These are phyloP conservation scores for Tyria jacobaeae DNA, from an alignment of 2,888 invertebrate genomes.

Conservation along the genomic window DNA sequence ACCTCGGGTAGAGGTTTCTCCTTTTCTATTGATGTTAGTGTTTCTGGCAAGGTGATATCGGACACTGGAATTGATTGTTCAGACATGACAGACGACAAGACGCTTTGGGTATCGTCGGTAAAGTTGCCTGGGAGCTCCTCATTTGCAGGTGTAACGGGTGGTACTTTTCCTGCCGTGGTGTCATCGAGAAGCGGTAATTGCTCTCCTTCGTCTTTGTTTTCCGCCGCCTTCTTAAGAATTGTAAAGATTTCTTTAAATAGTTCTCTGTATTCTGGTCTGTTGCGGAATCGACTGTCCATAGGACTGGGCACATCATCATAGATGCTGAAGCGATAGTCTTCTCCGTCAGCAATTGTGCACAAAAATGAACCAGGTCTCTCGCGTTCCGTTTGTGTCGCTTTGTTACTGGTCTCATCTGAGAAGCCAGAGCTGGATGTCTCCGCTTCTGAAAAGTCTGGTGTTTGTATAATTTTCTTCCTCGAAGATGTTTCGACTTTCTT, in stretches of 20 bases:
- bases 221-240: conserved; percentile 93
- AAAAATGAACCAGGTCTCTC: conserved; percentile 92
- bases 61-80: conserved; percentile 90
- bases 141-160: conserved; percentile 89
- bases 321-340: conserved; percentile 94
- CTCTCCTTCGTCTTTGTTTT: conserved; percentile 93
- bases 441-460: conserved; percentile 94
- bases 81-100: conserved; percentile 91
- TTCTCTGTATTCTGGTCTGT: conserved; percentile 93
- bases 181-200: conserved; percentile 91
- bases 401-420: conserved; percentile 94
- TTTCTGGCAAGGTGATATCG: conserved; percentile 87
- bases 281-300: conserved; percentile 93
- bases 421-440: conserved; percentile 95
- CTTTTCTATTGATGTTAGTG: conserved; percentile 83
- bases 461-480: conserved; percentile 88
- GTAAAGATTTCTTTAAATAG: conserved; percentile 94
- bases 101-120: conserved; percentile 91
- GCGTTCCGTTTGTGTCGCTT: conserved; percentile 93
- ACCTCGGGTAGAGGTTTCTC: conserved; percentile 63
- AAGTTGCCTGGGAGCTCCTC: conserved; percentile 88
- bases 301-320: conserved; percentile 93
- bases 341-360: conserved; percentile 94
- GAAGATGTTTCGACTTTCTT: conserved; percentile 76
- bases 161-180: conserved; percentile 86